Conservation (phyloP, 2,888 invertebrate species). For the Thysanoteuthis rhombus region DNA sequence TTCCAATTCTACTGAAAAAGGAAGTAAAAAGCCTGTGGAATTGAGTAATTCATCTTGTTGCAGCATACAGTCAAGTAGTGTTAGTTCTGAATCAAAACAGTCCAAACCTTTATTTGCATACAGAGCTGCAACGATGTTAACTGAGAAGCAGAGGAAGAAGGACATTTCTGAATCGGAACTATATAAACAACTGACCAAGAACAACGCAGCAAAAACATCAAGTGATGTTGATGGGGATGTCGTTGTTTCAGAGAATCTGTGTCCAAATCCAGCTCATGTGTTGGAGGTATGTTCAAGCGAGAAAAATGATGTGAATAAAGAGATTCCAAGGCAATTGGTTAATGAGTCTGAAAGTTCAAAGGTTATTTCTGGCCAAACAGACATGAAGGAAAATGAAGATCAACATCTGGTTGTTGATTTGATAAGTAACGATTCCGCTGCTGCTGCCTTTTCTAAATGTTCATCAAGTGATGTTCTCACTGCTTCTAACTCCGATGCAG, state of each 20-base stretch:
- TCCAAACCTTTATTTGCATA: not conserved
- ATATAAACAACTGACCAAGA: constrained; percentile 18
- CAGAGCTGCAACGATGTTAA: not conserved
- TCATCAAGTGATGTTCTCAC: not conserved
- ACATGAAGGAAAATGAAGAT: not conserved
- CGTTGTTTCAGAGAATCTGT: no score
- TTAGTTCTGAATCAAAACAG: not conserved
- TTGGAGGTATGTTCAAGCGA: no score
- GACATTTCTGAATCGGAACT: constrained; percentile 13
- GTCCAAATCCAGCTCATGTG: no score
- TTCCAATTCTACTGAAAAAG: not conserved
- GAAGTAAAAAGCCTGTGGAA: not conserved
- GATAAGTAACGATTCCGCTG: not conserved
- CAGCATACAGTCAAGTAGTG: not conserved
- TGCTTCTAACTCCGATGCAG: not conserved
- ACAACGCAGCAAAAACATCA: not conserved
- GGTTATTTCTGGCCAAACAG: not conserved
- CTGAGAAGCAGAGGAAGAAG: not conserved
- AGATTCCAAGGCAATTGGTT: not conserved
- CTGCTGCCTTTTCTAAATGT: not conserved
- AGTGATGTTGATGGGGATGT: not conserved
- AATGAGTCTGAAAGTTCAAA: not conserved
- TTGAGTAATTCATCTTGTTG: not conserved
- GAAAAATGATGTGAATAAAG: not conserved
- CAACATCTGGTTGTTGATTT: not conserved